Base-by-base conservation (phyloP, 2,888 invertebrate genomes). In the Stegana nigrithorax region DNA sequence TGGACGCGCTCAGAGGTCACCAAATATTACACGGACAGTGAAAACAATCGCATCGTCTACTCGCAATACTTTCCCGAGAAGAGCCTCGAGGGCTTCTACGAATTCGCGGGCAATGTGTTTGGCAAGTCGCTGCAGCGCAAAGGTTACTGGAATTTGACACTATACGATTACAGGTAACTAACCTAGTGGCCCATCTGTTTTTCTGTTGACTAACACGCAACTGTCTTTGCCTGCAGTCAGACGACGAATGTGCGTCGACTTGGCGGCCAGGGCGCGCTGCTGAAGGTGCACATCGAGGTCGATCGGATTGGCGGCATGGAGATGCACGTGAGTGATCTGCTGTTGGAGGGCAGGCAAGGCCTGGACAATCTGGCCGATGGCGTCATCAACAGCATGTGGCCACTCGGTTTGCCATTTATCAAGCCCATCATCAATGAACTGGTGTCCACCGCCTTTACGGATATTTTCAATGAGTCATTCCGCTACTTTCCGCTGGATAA, bases 11-110 rank as follows among this genome's bases (percentile, higher is more conserved):
- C 93, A 21, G 90, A 91, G 76, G 91, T 94, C 65, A 93, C 92
- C 8, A 91, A 91, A 82, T 91, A 92, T 81, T 92, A 92, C 80
- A 90, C 89, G 10, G 91, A 92, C 80, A 87, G 88, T 83, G 87
- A 88, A 10, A 89, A 90, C 71, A 86, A 90, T 64, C 87, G 88
- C 45, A 89, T 94, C 2, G 88, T 92, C 62, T 93, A 93, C 77
- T 90, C 93, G 0, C 94, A 94, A 84, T 92, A 91, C 81, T 94
- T 94, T 81, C 94, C 94, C 0, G 93, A 93, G 73, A 94, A 94
- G 78, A 89, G 88, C 76, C 85, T 94, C 1, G 87, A 89, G 60
- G 94, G 94, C 1, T 88, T 86, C 55, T 92, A 91, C 73, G 90
- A 91, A 66, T 88, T 91, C 67, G 86, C 87, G 71, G 92, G 90